Evolutionary conservation across 2,113 vertebrate species (phyloP).

Genomic region (Spizaetus ornatus): DNA sequence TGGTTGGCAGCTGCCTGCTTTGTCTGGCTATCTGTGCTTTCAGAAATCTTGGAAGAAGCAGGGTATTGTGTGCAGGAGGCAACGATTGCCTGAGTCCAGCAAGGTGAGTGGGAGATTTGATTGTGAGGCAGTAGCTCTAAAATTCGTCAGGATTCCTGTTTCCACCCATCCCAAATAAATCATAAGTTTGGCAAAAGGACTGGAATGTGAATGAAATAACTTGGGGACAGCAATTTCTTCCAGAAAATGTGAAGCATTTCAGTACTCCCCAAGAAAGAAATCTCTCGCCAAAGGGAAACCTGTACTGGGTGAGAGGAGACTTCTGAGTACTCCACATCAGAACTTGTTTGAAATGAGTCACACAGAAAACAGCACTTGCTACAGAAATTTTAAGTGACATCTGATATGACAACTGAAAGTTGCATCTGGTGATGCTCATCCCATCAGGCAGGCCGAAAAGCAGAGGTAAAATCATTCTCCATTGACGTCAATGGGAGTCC

Average conservation of each 20-base stretch:
- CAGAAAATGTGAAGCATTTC: not conserved
- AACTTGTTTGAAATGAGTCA: not conserved
- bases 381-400: not conserved
- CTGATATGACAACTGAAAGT: not conserved
- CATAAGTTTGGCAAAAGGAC: not conserved
- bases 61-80: not conserved
- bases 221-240: not conserved
- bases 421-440: not conserved
- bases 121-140: not conserved
- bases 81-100: not conserved
- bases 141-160: not conserved
- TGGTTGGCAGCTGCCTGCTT: not conserved
- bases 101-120: not conserved
- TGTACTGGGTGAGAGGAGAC: fast-evolving
- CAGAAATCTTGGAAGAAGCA: not conserved
- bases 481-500: constrained; percentile 18
- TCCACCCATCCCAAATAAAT: not conserved
- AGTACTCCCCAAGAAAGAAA: not conserved
- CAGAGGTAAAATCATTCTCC: not conserved
- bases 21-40: not conserved
- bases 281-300: not conserved
- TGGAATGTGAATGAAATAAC: not conserved
- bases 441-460: not conserved
- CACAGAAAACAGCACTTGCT: not conserved
- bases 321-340: not conserved